Evolutionary conservation across 2,888 invertebrate species (phyloP), one percentile per base, ranked within the genome.

Genomic region (Pseudococcus jackbeardsleyi): DNA sequence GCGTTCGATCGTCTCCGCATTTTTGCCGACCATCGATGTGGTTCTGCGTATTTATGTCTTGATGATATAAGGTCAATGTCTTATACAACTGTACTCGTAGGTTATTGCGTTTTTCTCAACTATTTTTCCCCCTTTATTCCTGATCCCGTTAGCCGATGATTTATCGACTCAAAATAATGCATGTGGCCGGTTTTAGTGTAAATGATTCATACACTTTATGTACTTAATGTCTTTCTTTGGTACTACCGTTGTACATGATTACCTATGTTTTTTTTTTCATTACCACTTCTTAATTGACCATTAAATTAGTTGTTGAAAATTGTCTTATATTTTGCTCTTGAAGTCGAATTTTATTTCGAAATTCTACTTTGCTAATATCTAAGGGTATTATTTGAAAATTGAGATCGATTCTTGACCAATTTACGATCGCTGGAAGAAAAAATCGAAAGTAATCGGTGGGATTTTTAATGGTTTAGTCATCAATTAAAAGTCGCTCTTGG

Each of bases 31-130:
- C 79, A 82, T 82, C 79, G 79, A 82, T 82, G 79, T 82, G 19
- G 79, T 82, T 82, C 79, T 82, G 46, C 79, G 79, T 82, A 82
- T 82, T 82, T 46, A 82, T 82, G 79, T 82, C 79, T 82, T 82
- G 79, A 82, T 82, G 79, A 46, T 82, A 82, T 39, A 82, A 82
- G 79, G 79, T 82, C 79, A 82, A 82, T 82, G 79, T 82, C 79
- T 82, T 19, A 46, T 46, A 42, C 79, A 46, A 82, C 79, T 46
- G 79, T 82, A 82, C 79, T 82, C n/a, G 46, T 82, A 17, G 79
- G 79, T 46, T 82, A 82, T 82, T 82, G 79, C 79, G 79, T 82
- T 82, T 82, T 82, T 82, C n/a, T 46, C 12, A 46, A 26, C 42
- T 19, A 19, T 82, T 82, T 82, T 79, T 82, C 15, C 15, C 42